Evolutionary conservation across 2,888 invertebrate genomes (phyloP), one percentile per base, ranked within the genome.

Genomic region (Mamestra brassicae): DNA sequence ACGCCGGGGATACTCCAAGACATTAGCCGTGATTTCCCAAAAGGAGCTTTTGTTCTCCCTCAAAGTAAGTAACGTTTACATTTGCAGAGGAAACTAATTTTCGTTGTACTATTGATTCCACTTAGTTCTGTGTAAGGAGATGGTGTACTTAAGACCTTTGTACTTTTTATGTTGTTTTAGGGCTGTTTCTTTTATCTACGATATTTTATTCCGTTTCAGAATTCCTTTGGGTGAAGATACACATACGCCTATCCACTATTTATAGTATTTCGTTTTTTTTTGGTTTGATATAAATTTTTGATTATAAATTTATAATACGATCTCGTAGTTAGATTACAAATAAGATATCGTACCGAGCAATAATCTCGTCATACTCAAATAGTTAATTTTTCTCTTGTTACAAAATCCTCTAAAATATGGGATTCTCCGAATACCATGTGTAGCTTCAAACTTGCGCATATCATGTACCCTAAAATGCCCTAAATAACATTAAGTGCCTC

Each of bases 11-110:
- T 81, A 60, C 45, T 60, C 61, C 66, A 58, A 65, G 74, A 68
- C 67, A 81, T 85, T 83, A 84, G 67, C 78, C 70, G 73, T 87
- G 90, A 90, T 90, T 90, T 90, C 90, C 89, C 90, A 82, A 83
- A 83, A 85, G 90, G 76, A 85, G 81, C 79, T 82, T 85, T 84
- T 76, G 60, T 80, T 81, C 81, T 73, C 55, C 78, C 69, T 78
- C 54, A 78, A 79, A 85, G 74, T 74, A 76, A 71, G 68, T 68
- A 78, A 61, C 69, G 67, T 79, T 83, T 82, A 76, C 52, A 79
- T 86, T 80, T 74, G 70, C 69, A 70, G 61, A 54, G 62, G 68
- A 13, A 80, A 78, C 62, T 70, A 78, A 84, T 80, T 84, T 84
- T 81, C 72, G 54, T 76, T 68, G 62, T 74, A 72, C 74, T 76